These are phyloP conservation scores for Dexiosoma caninum DNA, from an alignment of 2,888 invertebrate genomes.

Conservation along the genomic window DNA sequence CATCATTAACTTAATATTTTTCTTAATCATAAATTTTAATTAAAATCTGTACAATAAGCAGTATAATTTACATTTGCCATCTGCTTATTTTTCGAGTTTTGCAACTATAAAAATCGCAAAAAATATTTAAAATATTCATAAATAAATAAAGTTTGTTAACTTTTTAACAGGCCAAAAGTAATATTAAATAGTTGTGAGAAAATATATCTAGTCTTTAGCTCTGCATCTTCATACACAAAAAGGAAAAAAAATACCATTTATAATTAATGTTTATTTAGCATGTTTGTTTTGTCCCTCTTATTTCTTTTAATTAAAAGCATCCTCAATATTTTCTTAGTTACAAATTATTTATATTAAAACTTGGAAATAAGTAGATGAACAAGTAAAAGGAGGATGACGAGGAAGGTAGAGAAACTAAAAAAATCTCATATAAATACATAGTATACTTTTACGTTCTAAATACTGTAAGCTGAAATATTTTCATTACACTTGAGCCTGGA, in stretches of 20 bases:
- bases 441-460: too few relatives aligned
- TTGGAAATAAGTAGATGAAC: not conserved
- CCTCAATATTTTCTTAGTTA: constrained; percentile 43
- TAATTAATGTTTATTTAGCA: constrained; percentile 61
- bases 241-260: constrained; percentile 34
- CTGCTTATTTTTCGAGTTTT: constrained; percentile 14
- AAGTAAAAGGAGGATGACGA: not conserved
- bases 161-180: constrained; percentile 56
- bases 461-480: not conserved
- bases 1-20: constrained; percentile 30
- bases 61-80: constrained; percentile 39
- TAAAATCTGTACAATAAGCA: constrained; percentile 44
- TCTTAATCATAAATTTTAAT: constrained; percentile 56
- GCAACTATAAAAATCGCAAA: constrained; percentile 9
- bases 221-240: too few relatives aligned
- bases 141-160: constrained; percentile 65
- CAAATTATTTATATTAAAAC: constrained; percentile 27
- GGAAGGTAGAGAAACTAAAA: too few relatives aligned
- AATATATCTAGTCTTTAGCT: not conserved
- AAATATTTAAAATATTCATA: constrained; percentile 1
- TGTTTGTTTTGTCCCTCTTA: constrained; percentile 19
- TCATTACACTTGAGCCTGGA: not conserved
- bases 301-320: constrained; percentile 52
- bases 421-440: too few relatives aligned
- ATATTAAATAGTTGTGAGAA: constrained; percentile 59